Base-by-base conservation (phyloP, 2,888 invertebrate species). In the Eupithecia dodoneata region DNA sequence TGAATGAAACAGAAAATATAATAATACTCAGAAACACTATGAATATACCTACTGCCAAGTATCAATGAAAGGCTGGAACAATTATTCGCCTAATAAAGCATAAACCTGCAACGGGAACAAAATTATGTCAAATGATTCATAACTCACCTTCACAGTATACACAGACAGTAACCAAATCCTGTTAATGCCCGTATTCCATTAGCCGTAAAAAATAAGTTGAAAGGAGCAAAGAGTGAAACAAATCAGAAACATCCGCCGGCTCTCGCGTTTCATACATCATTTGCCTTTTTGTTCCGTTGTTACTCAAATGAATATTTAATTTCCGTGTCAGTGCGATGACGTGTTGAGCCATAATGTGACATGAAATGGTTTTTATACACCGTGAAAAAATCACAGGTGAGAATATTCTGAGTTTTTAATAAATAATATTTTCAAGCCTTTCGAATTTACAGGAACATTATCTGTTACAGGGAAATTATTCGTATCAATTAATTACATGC, bases 241-340 rank as follows among this genome's bases (percentile, higher is more conserved):
- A 90, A 91, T 91, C 89, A 91, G 85, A 81, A 87, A 88, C 83
- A 88, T 87, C 87, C 87, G 85, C 84, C 84, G 85, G 81, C 47
- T 84, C 87, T 82, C 86, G 85, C 85, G 88, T 88, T 91, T 88
- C 86, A 89, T 87, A 86, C 85, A 83, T 85, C 85, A 86, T 88
- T 88, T 86, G 86, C 63, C 66, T 67, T 78, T 78, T 76, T 78
- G 49, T 72, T 73, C 69, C n/a, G 59, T 52, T 71, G 73, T 52
- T 91, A 90, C 90, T 90, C 87, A 91, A 92, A 91, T 91, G 85
- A 88, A 92, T 91, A 92, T 93, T 92, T 92, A 89, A 93, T 91
- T 90, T 87, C 85, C 89, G 85, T 87, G 88, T 87, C 89, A 87
- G 85, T 49, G 89, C 87, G 85, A 85, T 85, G 86, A 89, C 87